These are phyloP conservation scores for Sarcoramphus papa DNA, from an alignment of 2,797 vertebrate species.

Conservation along the genomic window DNA sequence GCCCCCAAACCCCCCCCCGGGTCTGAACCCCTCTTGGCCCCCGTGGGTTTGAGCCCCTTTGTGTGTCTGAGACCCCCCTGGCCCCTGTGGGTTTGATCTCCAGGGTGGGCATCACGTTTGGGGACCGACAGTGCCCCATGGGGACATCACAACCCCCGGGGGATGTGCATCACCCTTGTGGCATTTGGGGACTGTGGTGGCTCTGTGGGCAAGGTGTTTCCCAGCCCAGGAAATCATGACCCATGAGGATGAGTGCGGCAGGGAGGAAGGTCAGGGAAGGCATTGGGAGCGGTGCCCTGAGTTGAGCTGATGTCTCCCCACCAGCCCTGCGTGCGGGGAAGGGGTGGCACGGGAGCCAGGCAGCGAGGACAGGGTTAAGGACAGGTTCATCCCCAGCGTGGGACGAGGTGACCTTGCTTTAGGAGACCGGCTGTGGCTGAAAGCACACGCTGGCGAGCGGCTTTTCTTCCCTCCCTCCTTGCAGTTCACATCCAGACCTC, in stretches of 20 bases:
- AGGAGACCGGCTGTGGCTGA: background rate
- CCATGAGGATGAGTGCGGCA: background rate
- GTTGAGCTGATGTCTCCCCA: background rate
- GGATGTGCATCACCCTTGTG: background rate
- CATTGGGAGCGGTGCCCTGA: accelerated
- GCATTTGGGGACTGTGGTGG: background rate
- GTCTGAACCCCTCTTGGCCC: background rate
- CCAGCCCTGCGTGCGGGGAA: background rate
- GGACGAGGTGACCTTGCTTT: background rate
- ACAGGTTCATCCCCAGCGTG: background rate
- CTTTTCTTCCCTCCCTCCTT: background rate
- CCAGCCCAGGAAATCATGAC: background rate
- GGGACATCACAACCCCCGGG: accelerated
- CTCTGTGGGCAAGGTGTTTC: background rate
- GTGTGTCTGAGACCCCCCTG: accelerated
- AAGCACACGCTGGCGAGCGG: background rate
- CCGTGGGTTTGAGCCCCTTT: background rate
- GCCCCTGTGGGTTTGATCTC: background rate
- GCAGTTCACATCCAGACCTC: slow-evolving; percentile 94
- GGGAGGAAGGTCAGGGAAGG: background rate
- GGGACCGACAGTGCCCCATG: background rate
- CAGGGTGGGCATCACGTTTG: accelerated
- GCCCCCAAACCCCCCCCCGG: no score
- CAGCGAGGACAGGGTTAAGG: background rate
- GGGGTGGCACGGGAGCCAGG: accelerated